These are phyloP conservation scores for Microcaecilia unicolor DNA, from an alignment of 2,797 vertebrate genomes.

Conservation along the genomic window DNA sequence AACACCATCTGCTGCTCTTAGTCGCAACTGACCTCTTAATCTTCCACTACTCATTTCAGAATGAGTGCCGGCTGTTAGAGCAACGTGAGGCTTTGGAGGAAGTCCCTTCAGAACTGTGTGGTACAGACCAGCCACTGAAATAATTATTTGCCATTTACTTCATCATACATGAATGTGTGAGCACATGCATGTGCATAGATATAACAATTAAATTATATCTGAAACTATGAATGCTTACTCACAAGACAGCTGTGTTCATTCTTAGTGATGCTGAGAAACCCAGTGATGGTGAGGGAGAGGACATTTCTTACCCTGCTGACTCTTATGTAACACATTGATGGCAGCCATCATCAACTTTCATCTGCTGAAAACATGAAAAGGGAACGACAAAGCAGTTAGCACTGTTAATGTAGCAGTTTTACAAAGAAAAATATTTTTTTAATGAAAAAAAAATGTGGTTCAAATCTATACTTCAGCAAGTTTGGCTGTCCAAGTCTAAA, in stretches of 20 bases:
- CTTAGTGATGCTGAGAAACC: too few species aligned
- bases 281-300: too few species aligned
- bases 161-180: neutral
- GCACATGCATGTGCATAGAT: neutral
- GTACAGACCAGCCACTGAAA: slow-evolving; percentile 14
- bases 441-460: too few species aligned
- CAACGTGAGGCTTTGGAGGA: slow-evolving; percentile 13
- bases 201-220: neutral
- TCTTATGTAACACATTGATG: neutral
- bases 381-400: slow-evolving; percentile 1
- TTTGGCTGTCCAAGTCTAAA: slow-evolving; percentile 9
- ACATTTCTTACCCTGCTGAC: neutral
- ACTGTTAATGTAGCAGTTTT: slow-evolving; percentile 4
- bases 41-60: slow-evolving; percentile 29
- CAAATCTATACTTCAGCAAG: neutral
- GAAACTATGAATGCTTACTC: neutral
- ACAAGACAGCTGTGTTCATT: neutral
- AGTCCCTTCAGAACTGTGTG: slow-evolving; percentile 9
- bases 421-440: slow-evolving; percentile 14
- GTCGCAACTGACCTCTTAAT: slow-evolving; percentile 41
- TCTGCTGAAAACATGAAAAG: neutral
- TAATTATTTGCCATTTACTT: slow-evolving; percentile 15
- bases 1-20: slow-evolving; percentile 33
- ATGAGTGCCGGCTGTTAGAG: slow-evolving; percentile 28
- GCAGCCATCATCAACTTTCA: neutral